These are phyloP conservation scores for Pachydiplax longipennis DNA, from an alignment of 2,888 invertebrate species.

Conservation along the genomic window DNA sequence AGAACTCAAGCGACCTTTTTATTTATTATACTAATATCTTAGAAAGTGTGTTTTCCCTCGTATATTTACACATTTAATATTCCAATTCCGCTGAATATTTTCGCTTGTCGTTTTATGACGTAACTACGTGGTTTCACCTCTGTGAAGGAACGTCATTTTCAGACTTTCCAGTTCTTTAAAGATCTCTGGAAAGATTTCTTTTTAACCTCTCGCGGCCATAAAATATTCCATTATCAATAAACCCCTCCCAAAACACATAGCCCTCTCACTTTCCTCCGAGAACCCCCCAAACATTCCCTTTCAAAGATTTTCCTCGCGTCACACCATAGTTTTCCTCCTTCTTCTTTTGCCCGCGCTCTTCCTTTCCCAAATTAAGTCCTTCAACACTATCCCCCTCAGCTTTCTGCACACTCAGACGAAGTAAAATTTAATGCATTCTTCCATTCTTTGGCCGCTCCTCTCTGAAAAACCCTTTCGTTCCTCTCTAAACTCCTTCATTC, in stretches of 20 bases:
- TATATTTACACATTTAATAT: background rate
- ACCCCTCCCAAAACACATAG: background rate
- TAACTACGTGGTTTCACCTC: background rate
- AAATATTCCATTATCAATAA: background rate
- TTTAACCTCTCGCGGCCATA: background rate
- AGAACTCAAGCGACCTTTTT: too few species aligned
- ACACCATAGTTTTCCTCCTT: background rate
- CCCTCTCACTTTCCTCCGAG: background rate
- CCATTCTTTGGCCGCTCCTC: background rate
- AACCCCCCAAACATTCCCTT: background rate
- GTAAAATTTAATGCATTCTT: background rate
- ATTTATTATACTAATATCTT: too few species aligned
- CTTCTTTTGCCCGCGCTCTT: background rate
- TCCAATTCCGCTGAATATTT: background rate
- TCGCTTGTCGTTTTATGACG: background rate
- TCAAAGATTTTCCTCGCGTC: background rate
- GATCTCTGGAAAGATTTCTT: background rate
- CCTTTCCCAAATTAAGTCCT: background rate
- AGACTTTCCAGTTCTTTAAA: background rate
- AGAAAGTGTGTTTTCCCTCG: background rate
- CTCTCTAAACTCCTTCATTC: background rate
- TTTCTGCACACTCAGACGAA: background rate
- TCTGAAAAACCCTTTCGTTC: background rate
- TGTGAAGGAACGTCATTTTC: background rate
- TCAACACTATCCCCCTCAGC: background rate